Percentiles rank a stretch among this genome's conserved stretches.
Evolutionary conservation across 1,140 invertebrate species (phyloP).

Genomic region (Cotesia vestalis): DNA sequence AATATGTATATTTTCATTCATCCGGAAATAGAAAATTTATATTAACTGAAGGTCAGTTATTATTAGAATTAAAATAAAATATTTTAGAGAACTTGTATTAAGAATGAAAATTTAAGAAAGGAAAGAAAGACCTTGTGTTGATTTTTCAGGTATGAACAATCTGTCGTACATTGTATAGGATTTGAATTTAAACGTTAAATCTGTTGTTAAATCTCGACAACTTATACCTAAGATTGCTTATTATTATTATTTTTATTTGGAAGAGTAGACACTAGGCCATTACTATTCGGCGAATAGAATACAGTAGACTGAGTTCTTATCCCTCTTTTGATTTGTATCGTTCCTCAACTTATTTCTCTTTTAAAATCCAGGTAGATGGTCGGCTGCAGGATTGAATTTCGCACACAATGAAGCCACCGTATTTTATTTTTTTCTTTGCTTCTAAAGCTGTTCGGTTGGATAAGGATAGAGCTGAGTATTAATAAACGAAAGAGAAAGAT

Average conservation of each 20-base stretch:
- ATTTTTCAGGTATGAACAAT: constrained; percentile 8
- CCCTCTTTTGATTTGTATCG: background rate
- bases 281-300: no score
- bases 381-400: constrained; percentile 43
- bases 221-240: no score
- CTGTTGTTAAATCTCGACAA: background rate
- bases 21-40: no score
- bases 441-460: background rate
- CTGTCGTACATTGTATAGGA: background rate
- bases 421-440: constrained; percentile 27
- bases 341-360: constrained; percentile 7
- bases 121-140: constrained; percentile 10
- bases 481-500: background rate
- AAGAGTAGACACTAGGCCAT: no score
- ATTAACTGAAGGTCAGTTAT: no score
- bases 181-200: constrained; percentile 5
- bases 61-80: no score
- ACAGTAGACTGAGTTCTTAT: no score
- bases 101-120: no score
- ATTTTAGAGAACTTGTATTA: no score
- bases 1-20: no score
- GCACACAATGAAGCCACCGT: constrained; percentile 45
- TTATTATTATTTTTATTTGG: no score
- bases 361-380: constrained; percentile 35
- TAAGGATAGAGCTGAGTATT: background rate